These are phyloP conservation scores for Drymonia ruficornis DNA, from an alignment of 2,888 invertebrate genomes.

Conservation along the genomic window DNA sequence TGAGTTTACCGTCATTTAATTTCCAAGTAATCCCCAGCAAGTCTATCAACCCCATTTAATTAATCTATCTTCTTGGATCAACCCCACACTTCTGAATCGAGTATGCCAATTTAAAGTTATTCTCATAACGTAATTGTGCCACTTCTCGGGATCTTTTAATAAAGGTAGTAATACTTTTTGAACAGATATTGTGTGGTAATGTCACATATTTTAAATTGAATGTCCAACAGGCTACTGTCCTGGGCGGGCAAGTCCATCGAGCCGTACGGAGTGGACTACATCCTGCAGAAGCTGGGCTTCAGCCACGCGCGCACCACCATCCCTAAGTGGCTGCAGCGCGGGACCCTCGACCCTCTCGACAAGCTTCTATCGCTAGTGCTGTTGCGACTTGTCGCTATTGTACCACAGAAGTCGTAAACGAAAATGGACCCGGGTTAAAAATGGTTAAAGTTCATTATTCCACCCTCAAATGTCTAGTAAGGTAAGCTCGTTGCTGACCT, in stretches of 20 bases:
- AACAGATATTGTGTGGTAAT: too few species aligned
- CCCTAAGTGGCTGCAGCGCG: conserved; percentile 99
- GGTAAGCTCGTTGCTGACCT: background rate
- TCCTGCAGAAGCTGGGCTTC: conserved; percentile 98
- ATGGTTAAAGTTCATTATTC: background rate
- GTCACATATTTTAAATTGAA: background rate
- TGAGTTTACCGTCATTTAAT: too few species aligned
- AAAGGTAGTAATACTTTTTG: too few species aligned
- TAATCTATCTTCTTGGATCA: too few species aligned
- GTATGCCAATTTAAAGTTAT: too few species aligned
- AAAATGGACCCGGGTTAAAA: background rate
- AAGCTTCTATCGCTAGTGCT: conserved; percentile 93
- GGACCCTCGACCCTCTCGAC: conserved; percentile 98
- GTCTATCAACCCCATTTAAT: too few species aligned
- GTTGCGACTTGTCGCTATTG: conserved; percentile 87
- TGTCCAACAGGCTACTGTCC: conserved; percentile 86
- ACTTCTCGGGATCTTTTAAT: too few species aligned
- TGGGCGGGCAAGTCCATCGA: conserved; percentile 99
- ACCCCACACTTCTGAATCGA: too few species aligned
- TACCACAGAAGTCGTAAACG: conserved; percentile 72
- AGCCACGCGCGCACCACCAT: conserved; percentile 99
- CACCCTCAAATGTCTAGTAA: background rate
- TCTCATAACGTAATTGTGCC: too few species aligned
- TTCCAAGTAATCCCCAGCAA: too few species aligned
- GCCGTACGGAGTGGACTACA: conserved; percentile 99